Evolutionary conservation across 2,888 invertebrate genomes (phyloP).

Genomic region (Aleiodes leptofemur): DNA sequence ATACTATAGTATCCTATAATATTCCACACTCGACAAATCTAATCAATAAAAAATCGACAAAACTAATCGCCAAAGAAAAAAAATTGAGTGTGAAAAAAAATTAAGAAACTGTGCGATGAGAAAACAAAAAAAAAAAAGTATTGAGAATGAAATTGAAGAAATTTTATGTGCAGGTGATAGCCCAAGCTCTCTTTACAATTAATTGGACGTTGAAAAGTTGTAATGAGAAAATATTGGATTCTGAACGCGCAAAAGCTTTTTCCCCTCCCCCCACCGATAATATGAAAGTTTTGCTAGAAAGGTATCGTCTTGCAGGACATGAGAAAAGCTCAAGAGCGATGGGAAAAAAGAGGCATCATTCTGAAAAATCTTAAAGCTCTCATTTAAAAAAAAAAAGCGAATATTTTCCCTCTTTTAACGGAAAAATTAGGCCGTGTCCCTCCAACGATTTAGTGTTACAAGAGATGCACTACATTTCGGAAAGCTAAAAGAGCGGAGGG

Average conservation of each 20-base stretch:
- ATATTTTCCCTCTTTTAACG: no score
- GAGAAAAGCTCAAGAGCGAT: background rate
- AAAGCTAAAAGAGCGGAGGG: background rate
- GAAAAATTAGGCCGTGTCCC: conserved; percentile 27
- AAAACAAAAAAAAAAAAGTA: conserved; percentile 22
- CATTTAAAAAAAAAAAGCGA: no score
- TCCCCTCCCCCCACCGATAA: conserved; percentile 21
- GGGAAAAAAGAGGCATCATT: background rate
- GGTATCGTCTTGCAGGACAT: conserved; percentile 12
- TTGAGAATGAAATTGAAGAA: conserved; percentile 6
- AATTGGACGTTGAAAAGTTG: conserved; percentile 48
- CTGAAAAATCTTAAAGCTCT: background rate
- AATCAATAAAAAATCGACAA: background rate
- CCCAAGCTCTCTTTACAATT: conserved; percentile 38
- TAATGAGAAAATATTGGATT: conserved; percentile 51
- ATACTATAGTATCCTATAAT: background rate
- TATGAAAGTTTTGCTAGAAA: conserved; percentile 29
- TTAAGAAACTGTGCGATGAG: background rate
- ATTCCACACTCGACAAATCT: background rate
- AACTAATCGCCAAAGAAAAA: background rate
- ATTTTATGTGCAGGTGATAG: conserved; percentile 25
- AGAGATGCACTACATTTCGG: conserved; percentile 24
- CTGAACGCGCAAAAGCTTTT: background rate
- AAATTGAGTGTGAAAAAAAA: background rate
- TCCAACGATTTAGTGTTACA: conserved; percentile 9